Conservation (phyloP, 2,113 vertebrate species). For the Tursiops truncatus region DNA sequence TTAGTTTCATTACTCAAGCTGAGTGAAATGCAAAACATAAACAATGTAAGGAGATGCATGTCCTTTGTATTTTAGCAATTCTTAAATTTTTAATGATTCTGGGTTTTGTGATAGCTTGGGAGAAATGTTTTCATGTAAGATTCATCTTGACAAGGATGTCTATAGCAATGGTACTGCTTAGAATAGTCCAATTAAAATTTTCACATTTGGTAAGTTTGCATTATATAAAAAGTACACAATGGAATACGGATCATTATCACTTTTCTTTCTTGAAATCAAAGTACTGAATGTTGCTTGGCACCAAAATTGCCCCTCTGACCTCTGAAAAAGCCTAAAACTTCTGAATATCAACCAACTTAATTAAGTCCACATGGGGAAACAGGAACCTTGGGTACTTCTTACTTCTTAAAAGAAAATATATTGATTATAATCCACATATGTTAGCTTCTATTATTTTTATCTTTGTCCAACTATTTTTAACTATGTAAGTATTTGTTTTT, state of each 20-base stretch:
- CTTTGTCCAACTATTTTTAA: conserved; percentile 37
- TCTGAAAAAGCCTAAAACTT: not conserved
- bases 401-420: conserved; percentile 24
- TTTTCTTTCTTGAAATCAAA: conserved; percentile 56
- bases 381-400: not conserved
- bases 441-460: conserved; percentile 18
- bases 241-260: conserved; percentile 26
- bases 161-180: conserved; percentile 45
- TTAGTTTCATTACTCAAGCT: conserved; percentile 51
- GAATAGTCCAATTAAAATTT: conserved; percentile 56
- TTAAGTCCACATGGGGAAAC: not conserved
- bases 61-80: conserved; percentile 55
- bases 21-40: conserved; percentile 59
- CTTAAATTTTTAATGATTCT: conserved; percentile 64
- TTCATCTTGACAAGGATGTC: conserved; percentile 38
- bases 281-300: conserved; percentile 24
- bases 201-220: conserved; percentile 52
- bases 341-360: conserved; percentile 47
- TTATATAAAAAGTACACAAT: conserved; percentile 42
- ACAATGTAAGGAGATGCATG: not conserved
- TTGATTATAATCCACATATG: not conserved
- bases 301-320: not conserved
- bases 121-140: conserved; percentile 53
- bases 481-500: conserved; percentile 25
- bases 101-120: conserved; percentile 53